Evolutionary conservation across 2,797 vertebrate species (phyloP), one percentile per base, ranked within the genome.

Genomic region (Graptemys geographica): DNA sequence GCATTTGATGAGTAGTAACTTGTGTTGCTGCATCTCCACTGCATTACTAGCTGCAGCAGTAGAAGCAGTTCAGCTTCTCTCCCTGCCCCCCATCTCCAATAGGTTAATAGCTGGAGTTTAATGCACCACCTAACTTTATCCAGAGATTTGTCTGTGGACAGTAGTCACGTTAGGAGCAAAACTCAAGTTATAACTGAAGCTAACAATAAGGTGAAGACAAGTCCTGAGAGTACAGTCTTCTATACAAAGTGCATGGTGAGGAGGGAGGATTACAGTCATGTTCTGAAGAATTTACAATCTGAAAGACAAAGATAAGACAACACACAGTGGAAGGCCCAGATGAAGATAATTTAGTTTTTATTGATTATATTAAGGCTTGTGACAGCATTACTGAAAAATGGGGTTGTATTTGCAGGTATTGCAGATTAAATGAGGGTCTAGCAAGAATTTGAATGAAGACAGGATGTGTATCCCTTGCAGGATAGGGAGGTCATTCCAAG

Each of bases 401-500:
- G 25, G 72, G 57, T 83, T 41, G 27, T 57, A 57, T n/a, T 37
- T 80, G 7, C 18, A n/a, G 18, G 62, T 65, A 65, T 18, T 37
- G 33, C 62, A 65, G 33, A 65, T 19, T 18, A 19, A 65, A 9
- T 65, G 62, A 65, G 16, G 33, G 4, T 65, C 16, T 65, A 84
- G 55, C 55, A 90, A 84, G 1, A 2, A 41, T 11, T 47, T 89
- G 93, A 84, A 86, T 62, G n/a, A 10, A 84, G n/a, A 65, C 41
- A 81, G 5, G 31, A 81, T 8, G n/a, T 28, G 37, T 86, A 28
- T 62, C n/a, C 81, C 11, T 81, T 47, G 7, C 65, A 86, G 7
- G 44, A 76, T 69, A 85, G 90, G 80, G 21, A 87, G 82, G 85
- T 8, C 11, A 91, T 15, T 49, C 28, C 44, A 49, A 28, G 31